Percentiles rank a stretch among this genome's conserved stretches.
Conservation (phyloP, 2,113 vertebrate genomes). For the Buteo buteo region DNA sequence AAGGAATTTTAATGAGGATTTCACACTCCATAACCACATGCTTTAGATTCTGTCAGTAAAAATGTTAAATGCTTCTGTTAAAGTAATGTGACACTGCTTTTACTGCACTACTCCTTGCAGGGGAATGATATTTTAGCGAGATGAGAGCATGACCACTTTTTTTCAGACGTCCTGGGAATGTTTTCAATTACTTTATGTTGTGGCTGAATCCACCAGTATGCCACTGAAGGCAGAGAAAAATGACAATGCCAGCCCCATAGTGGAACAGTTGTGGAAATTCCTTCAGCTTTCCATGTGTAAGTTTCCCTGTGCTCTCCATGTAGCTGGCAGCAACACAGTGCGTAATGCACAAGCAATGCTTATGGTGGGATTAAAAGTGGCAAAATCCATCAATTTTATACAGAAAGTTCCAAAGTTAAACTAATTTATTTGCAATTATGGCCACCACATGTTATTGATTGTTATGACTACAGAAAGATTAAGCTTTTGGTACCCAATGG, state of each 20-base stretch:
- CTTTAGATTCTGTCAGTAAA: slow-evolving; percentile 58
- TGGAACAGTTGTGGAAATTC: background rate
- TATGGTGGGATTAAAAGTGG: background rate
- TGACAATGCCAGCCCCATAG: background rate
- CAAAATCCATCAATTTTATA: slow-evolving; percentile 14
- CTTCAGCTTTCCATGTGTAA: background rate
- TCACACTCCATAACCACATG: slow-evolving; percentile 66
- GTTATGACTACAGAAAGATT: background rate
- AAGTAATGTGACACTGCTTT: slow-evolving; percentile 48
- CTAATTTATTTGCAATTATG: slow-evolving; percentile 48
- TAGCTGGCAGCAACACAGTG: background rate
- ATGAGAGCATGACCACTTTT: slow-evolving; percentile 12
- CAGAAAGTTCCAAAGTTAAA: slow-evolving; percentile 29
- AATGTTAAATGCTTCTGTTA: slow-evolving; percentile 65
- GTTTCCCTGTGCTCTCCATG: slow-evolving; percentile 1
- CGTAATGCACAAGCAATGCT: background rate
- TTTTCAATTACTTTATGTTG: slow-evolving; percentile 54
- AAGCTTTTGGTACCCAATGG: background rate
- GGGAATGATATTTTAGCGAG: slow-evolving; percentile 42
- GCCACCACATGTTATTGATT: slow-evolving; percentile 1
- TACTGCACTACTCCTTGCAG: slow-evolving; percentile 1
- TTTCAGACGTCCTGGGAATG: slow-evolving; percentile 20
- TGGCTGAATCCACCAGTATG: slow-evolving; percentile 11
- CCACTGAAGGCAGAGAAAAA: background rate
- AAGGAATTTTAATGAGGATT: slow-evolving; percentile 68